These are phyloP conservation scores for Trematocara marginatum DNA, from an alignment of 2,113 vertebrate genomes.

Conservation along the genomic window DNA sequence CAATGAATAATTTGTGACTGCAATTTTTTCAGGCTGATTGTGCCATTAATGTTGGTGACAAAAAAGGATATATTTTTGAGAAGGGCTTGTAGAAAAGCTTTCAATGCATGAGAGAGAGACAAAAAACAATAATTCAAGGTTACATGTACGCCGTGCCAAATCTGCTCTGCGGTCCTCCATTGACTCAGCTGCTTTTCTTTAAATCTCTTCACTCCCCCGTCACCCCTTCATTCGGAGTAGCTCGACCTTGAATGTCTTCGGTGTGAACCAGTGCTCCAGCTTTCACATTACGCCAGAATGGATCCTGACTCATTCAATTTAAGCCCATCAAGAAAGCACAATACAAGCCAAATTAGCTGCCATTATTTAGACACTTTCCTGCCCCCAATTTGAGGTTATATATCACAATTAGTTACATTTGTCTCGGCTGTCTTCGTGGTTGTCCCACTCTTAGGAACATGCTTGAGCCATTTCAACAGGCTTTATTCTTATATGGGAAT, in stretches of 20 bases:
- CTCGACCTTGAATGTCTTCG: conserved; percentile 53
- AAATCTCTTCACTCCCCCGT: conserved; percentile 42
- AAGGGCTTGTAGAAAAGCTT: conserved; percentile 24
- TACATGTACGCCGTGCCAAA: conserved; percentile 32
- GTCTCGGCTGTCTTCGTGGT: conserved; percentile 9
- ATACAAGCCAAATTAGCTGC: conserved; percentile 58
- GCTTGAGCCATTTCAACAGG: not conserved
- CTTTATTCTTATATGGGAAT: not conserved
- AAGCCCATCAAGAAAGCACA: conserved; percentile 56
- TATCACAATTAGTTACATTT: conserved; percentile 55
- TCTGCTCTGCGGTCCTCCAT: conserved; percentile 28
- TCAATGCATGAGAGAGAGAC: conserved; percentile 7
- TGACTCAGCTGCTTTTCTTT: conserved; percentile 59
- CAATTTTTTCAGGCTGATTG: conserved; percentile 52
- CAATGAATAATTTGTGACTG: conserved; percentile 61
- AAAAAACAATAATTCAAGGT: conserved; percentile 58
- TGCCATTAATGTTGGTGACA: conserved; percentile 49
- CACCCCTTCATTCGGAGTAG: conserved; percentile 39
- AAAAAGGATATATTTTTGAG: conserved; percentile 26
- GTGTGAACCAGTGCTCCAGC: conserved; percentile 53
- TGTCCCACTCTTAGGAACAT: not conserved
- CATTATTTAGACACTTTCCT: conserved; percentile 55
- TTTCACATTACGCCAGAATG: conserved; percentile 59
- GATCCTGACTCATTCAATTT: conserved; percentile 68
- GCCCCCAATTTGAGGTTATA: conserved; percentile 39